Evolutionary conservation across 2,797 vertebrate genomes (phyloP).

Genomic region (Pyrrhura leucotis): DNA sequence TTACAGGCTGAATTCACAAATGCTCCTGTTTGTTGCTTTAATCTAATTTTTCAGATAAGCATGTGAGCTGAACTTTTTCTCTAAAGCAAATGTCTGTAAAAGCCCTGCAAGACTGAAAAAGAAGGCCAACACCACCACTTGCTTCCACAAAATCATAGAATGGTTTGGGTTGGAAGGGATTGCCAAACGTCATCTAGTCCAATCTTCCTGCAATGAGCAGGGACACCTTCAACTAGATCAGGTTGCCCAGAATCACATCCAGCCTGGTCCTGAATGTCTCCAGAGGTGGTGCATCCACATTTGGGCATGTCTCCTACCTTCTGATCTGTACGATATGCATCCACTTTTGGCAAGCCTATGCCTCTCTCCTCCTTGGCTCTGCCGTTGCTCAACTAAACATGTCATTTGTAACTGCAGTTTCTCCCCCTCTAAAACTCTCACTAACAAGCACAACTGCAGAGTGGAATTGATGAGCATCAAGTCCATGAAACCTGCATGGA

Average conservation of each 20-base stretch:
- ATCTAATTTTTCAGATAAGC: neutral
- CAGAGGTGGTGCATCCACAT: neutral
- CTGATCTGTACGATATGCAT: neutral
- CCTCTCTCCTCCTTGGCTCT: neutral
- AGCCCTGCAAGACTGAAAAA: neutral
- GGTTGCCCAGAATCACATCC: neutral
- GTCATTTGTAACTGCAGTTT: neutral
- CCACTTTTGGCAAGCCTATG: neutral
- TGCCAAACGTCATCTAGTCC: neutral
- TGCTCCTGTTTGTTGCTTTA: neutral
- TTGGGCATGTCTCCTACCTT: neutral
- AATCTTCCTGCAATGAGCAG: neutral
- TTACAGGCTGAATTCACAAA: neutral
- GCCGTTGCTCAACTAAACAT: neutral
- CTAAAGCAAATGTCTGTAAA: neutral
- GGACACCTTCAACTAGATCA: neutral
- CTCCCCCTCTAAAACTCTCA: neutral
- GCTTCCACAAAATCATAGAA: neutral
- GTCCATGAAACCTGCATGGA: neutral
- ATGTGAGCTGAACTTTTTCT: neutral
- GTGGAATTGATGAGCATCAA: neutral
- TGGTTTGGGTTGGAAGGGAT: neutral
- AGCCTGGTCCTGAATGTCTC: neutral
- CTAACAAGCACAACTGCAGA: constrained; percentile 23
- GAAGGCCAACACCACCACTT: neutral